Base-by-base conservation (phyloP, 1,140 invertebrate species). In the Rhagoletis zephyria region DNA sequence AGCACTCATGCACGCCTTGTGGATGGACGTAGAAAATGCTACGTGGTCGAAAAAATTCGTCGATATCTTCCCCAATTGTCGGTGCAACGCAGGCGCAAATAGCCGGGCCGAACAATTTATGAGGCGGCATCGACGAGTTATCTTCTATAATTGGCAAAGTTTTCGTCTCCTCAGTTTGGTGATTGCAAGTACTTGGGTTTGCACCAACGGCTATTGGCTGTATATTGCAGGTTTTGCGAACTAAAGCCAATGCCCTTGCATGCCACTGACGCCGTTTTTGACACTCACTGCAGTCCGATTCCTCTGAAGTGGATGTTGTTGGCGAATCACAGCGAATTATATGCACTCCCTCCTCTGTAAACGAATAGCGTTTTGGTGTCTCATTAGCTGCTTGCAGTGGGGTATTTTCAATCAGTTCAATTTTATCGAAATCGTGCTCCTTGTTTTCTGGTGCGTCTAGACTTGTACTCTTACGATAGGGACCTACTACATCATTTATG, bases 81-180 rank as follows among this genome's bases (percentile, higher is more conserved):
- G 95, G 95, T 90, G 94, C 94, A 92, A 95, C 94, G 93, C 95
- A 96, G 90, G 94, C 95, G 93, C 95, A 96, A 90, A 95, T 95
- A 91, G 94, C 94, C 92, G 94, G 94, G 90, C 94, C 94, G 92
- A 94, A 93, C 91, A 94, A 93, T 89, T 94, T 94, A 93, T 94
- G 94, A 91, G 94, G 94, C 93, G 94, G 94, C 94, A 95, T 95
- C 89, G 91, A 91, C 90, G 88, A 86, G 19, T 65, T 51, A 30
- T 87, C 87, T 67, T 86, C 67, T 14, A 19, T n/a, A 51, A 88
- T 30, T 64, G 77, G 70, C 56, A 74, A 65, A 45, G 19, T 64
- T 45, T 86, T 70, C 16, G 89, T 88, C 88, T 93, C 92, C 87
- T 93, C 93, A 92, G 93, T 88, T 89, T 93, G 93, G 9, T 88